Conservation (phyloP, 2,888 invertebrate species). For the Drosophila paucipuncta region DNA sequence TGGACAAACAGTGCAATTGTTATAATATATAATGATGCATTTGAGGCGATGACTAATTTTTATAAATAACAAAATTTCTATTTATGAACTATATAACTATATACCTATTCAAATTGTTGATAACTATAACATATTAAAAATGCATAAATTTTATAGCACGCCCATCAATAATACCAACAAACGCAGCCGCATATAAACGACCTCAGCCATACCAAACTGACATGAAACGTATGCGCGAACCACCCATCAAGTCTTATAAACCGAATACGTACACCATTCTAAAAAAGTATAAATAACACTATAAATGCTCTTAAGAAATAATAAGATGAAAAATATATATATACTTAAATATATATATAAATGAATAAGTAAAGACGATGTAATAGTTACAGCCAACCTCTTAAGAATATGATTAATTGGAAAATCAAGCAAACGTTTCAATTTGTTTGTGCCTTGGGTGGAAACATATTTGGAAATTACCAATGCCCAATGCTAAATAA, state of each 20-base stretch:
- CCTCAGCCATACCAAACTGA: conserved; percentile 79
- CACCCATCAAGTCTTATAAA: conserved; percentile 79
- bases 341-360: conserved; percentile 22
- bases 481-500: conserved; percentile 35
- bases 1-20: conserved; percentile 10
- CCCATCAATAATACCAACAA: conserved; percentile 78
- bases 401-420: conserved; percentile 29
- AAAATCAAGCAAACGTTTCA: conserved; percentile 35
- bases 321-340: conserved; percentile 33
- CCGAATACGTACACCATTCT: conserved; percentile 77
- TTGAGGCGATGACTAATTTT: conserved; percentile 38
- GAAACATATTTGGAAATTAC: conserved; percentile 13
- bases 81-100: conserved; percentile 27
- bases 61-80: conserved; percentile 34
- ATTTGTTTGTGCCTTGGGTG: conserved; percentile 40
- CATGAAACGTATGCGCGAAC: conserved; percentile 82
- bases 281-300: conserved; percentile 78
- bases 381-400: conserved; percentile 31
- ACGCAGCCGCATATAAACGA: conserved; percentile 80
- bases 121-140: conserved; percentile 52
- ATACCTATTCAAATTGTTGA: conserved; percentile 18
- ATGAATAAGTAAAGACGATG: conserved; percentile 44
- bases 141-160: conserved; percentile 81
- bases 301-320: conserved; percentile 17
- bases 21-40: conserved; percentile 21